Base-by-base conservation (phyloP, 2,113 vertebrate species). In the Anoura caudifer region DNA sequence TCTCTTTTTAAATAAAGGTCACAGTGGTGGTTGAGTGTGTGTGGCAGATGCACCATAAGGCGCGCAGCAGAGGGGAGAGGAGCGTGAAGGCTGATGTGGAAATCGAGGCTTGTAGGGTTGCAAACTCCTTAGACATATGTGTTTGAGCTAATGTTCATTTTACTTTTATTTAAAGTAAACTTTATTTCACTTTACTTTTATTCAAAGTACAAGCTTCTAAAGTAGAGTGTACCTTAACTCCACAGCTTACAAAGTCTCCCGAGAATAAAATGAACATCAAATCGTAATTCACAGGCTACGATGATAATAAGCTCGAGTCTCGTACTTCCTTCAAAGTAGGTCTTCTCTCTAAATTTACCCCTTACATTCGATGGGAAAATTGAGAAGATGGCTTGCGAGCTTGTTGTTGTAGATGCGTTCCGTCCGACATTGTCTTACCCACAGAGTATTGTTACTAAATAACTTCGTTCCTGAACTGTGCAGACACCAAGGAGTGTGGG, bases 341-440 rank as follows among this genome's bases (percentile, higher is more conserved):
- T 87, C 50, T 92, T 95, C 88, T 65, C 70, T 96, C 82, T 36
- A 93, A 59, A 26, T 95, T 86, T 82, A 92, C 70, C 5, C 22
- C 28, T 94, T 89, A 97, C 97, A 95, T 96, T 91, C 33, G 88
- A 79, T 1, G 94, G 79, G 87, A 95, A 98, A 95, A 69, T 96
- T 38, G 85, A 92, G 94, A 79, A 85, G 33, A 54, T 96, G 93
- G 88, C 94, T 90, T 90, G 75, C 54, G 11, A 92, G 81, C n/a
- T 94, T 87, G 50, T 77, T 90, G 14, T 45, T 88, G 41, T 36
- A 5, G 84, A 76, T 97, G 33, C 96, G 86, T 97, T 97, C 98
- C 73, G 85, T 93, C 93, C 89, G 82, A 36, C 36, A 70, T 96
- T 56, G 24, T 36, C 38, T 94, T 90, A 88, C 87, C 43, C 45